Percentiles rank a stretch among this genome's conserved stretches.
These are phyloP conservation scores for Limnephilus marmoratus DNA, from an alignment of 2,888 invertebrate species.

Conservation along the genomic window DNA sequence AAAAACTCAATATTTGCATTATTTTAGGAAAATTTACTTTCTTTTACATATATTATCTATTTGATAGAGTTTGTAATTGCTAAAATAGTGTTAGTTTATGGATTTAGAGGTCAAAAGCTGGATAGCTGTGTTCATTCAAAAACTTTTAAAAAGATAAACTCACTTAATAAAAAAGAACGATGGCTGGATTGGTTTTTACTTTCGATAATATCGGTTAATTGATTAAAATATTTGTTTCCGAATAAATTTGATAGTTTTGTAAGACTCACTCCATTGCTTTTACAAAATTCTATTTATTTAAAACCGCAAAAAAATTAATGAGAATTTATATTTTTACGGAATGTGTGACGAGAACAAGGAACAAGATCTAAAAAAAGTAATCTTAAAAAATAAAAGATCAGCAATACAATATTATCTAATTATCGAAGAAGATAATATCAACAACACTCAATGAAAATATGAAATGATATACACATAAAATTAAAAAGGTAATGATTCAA, in stretches of 20 bases:
- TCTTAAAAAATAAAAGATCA: no score
- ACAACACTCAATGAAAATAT: no score
- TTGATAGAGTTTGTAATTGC: not conserved
- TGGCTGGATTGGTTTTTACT: not conserved
- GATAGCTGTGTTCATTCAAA: not conserved
- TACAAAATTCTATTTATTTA: not conserved
- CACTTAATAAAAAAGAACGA: not conserved
- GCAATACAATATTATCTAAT: no score
- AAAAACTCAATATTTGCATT: no score
- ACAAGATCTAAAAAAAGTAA: no score
- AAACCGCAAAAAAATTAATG: not conserved
- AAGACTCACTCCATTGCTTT: not conserved
- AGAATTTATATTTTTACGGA: not conserved
- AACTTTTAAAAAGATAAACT: not conserved
- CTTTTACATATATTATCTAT: not conserved
- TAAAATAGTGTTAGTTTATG: not conserved
- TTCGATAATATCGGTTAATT: not conserved
- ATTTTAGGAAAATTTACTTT: no score
- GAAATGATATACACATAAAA: no score
- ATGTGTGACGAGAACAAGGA: no score
- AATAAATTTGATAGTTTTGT: not conserved
- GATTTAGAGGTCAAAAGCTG: not conserved
- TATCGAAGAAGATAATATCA: no score
- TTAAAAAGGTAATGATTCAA: no score
- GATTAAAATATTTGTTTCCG: not conserved